Base-by-base conservation (phyloP, 2,888 invertebrate genomes). In the Liopterus haemorrhoidalis region DNA sequence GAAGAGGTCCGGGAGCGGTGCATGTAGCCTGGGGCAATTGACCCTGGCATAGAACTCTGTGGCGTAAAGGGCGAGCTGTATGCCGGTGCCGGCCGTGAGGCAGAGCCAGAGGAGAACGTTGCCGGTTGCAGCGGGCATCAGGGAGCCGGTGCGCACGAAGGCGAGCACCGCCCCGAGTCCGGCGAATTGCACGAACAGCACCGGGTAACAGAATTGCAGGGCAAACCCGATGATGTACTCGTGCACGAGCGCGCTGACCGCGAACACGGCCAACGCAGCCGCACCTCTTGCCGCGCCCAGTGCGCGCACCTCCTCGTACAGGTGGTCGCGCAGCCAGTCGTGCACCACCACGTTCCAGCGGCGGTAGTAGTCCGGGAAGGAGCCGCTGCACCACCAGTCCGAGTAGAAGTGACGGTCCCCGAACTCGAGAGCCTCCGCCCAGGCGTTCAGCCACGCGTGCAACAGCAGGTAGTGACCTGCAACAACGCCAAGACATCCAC, bases 281-380 rank as follows among this genome's bases (percentile, higher is more conserved):
- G 64, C 27, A 37, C 71, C 73, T 41, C 70, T 73, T 6, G 68
- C 65, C 1, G 67, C 0, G 76, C 46, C 24, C 14, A 69, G 55
- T n/a, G n/a, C n/a, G n/a, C n/a, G n/a, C 21, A 69, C 54, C 38
- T 91, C 93, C 57, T 79, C 81, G 68, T 91, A 93, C 46, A 97
- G 75, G n/a, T n/a, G n/a, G 3, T 82, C 81, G 57, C 91, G 87
- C 0, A 96, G 73, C 94, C 94, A 97, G 55, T 92, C 90, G 64
- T 95, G 88, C 0, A 96, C 93, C 0, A 95, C 83, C 11, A 89
- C 78, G 66, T 97, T 97, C 96, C 96, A 96, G 3, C 85, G 85
- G n/a, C 93, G 79, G 66, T 89, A 95, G 67, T 83, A 96, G 9
- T 72, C 74, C 0, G 81, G 79, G 66, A 82, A 93, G n/a, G 81